Base-by-base conservation (phyloP, 2,888 invertebrate genomes). In the Macaria liturata region DNA sequence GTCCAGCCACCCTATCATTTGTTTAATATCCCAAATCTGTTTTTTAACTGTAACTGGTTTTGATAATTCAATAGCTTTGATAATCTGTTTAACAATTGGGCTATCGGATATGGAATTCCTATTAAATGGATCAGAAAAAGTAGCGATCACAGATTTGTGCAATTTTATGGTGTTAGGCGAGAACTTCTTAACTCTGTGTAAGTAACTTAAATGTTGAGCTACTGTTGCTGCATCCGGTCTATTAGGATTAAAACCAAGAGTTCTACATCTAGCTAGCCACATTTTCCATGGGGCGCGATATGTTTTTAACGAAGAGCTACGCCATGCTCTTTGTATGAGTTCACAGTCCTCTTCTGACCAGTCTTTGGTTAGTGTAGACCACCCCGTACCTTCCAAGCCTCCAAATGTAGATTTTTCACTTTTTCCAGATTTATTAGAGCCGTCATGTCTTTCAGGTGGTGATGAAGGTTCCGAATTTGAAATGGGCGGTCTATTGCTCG, bases 301-400 rank as follows among this genome's bases (percentile, higher is more conserved):
- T 5, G 70, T 69, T 57, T 66, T 68, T 6, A 65, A 43, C 0
- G 66, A 58, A 1, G 67, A 66, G 9, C 49, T 52, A 30, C 68
- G 39, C 68, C 70, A 66, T 1, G 63, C 39, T 1, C 40, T 31
- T 46, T 57, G 32, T 7, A 70, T 8, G 9, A 68, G 31, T 1
- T 45, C 6, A 3, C 20, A 6, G 20, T 68, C 61, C 5, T 48
- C 46, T 1, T 4, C n/a, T 8, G 45, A 32, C 67, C 47, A 47
- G 0, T 4, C 3, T 3, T 1, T 6, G 3, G 49, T 48, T 57
- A 59, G 6, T 40, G 20, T 7, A 6, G 54, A 8, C 71, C 71
- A 70, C 54, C 67, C 63, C 58, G 63, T 57, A 68, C 42, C 48
- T 30, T 61, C 67, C 66, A 69, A 6, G 57, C 69, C 65, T 61